Base-by-base conservation (phyloP, 2,797 vertebrate species). In the Microctenopoma lineatum region DNA sequence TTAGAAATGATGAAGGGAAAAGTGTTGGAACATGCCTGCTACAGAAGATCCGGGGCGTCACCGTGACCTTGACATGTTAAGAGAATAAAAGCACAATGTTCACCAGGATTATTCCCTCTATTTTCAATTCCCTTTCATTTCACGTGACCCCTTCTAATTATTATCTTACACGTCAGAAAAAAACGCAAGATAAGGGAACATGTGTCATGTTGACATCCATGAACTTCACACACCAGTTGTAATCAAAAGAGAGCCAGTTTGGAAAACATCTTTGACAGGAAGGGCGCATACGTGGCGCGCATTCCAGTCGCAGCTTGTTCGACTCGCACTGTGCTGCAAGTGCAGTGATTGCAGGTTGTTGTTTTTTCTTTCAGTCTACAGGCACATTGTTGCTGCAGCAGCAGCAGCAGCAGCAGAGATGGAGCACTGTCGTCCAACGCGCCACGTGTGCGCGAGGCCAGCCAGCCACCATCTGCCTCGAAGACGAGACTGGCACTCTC, bases 401-500 rank as follows among this genome's bases (percentile, higher is more conserved):
- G 79, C 62, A 66, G 21, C 62, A 66, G 21, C 21, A 21, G 21
- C 21, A 21, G 21, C 21, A 21, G 65, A 81, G 77, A 73, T 42
- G 59, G 50, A 78, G 68, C 56, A 47, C 36, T 32, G 55, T 76
- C 70, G 60, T 79, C 75, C 75, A 85, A 78, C 53, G 11, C 74
- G 91, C 91, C 92, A 90, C 87, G 88, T 91, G 90, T 93, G 81
- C 70, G 29, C 72, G 0, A 58, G 80, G 78, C 76, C 73, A 55
- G 72, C 81, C 86, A 81, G 89, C 79, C 73, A 59, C 87, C 90
- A 92, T 93, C 91, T 92, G 92, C 87, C 85, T 82, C 2, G 11
- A 77, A 87, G 84, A 87, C 84, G 26, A 78, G 80, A 79, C 89
- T 89, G 90, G 86, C 89, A 86, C 81, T 81, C 81, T 78, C 74